Evolutionary conservation across 2,888 invertebrate genomes (phyloP), one percentile per base, ranked within the genome.

Genomic region (Drosophila monieri): DNA sequence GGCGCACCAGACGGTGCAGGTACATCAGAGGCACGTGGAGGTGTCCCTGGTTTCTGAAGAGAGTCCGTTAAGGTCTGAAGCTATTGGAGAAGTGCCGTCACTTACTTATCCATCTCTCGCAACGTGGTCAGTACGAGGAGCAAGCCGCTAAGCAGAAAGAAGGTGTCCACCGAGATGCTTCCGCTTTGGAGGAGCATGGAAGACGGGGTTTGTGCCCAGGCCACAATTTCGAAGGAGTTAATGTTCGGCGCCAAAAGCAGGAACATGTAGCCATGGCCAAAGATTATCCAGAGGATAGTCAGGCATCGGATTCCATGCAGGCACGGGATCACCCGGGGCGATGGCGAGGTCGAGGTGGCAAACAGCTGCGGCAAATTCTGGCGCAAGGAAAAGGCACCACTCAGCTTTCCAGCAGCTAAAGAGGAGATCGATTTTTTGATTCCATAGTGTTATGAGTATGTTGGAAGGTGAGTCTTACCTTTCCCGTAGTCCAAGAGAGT

Each of bases 101-200:
- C 70, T 52, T 27, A 80, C 84, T 64, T 73, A 3, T 84, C 74
- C 69, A 89, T 54, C 12, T 83, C 58, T 4, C 79, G 80, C 8
- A 89, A 59, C 0, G 77, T 56, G 15, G 75, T 49, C 75, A 79
- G 67, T 0, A 92, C 91, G 1, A 92, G 90, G 0, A 94, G 89
- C 21, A 94, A 78, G 1, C 94, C 94, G 73, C 93, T 93, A n/a
- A 94, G 76, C 21, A 93, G 77, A 73, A 94, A 93, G 80, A 94
- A 94, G 0, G 94, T 93, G 68, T 94, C 94, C 3, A 94, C 94
- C 0, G 93, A 92, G 14, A 93, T 88, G 0, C 91, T 32, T 78
- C 89, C 93, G 85, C 69, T 69, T 12, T 92, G 46, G 1, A 74
- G 2, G 0, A 83, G 25, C 15, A 77, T 72, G 0, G 75, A 48